These are phyloP conservation scores for Acronicta leporina DNA, from an alignment of 2,888 invertebrate genomes.

Conservation along the genomic window DNA sequence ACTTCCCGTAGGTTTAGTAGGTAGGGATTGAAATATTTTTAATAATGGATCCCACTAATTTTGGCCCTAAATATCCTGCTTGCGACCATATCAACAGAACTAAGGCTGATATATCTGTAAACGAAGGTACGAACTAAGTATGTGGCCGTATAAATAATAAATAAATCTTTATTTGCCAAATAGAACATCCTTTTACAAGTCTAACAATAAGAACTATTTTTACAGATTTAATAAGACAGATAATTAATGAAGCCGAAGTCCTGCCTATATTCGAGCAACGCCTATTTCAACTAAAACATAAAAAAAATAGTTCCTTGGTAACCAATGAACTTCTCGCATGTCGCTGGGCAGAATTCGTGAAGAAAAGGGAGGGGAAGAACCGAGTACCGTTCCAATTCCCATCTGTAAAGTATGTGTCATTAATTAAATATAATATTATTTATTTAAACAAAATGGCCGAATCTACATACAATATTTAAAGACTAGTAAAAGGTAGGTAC, in stretches of 20 bases:
- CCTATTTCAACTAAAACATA: constrained; percentile 6
- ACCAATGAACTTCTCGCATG: constrained; percentile 15
- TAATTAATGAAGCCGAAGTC: constrained; percentile 16
- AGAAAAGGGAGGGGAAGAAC: neutral
- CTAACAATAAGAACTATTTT: neutral
- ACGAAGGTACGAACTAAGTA: constrained; percentile 8
- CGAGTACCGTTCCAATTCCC: constrained; percentile 23
- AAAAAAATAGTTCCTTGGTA: constrained; percentile 6
- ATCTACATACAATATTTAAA: too few relatives aligned
- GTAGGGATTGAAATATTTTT: neutral
- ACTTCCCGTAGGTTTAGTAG: neutral
- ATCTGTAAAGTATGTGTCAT: constrained; percentile 12
- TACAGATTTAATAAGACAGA: constrained; percentile 19
- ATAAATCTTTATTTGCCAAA: too few relatives aligned
- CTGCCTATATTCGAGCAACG: constrained; percentile 33
- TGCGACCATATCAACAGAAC: neutral
- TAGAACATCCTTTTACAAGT: too few relatives aligned
- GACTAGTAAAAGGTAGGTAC: too few relatives aligned
- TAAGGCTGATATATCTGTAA: constrained; percentile 2
- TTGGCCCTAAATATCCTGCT: neutral
- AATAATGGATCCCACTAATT: neutral
- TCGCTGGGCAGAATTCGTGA: constrained; percentile 20
- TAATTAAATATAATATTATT: too few relatives aligned
- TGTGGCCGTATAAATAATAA: too few relatives aligned
- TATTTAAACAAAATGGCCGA: too few relatives aligned